Evolutionary conservation across 2,888 invertebrate species (phyloP).

Genomic region (Panzeria rudis): DNA sequence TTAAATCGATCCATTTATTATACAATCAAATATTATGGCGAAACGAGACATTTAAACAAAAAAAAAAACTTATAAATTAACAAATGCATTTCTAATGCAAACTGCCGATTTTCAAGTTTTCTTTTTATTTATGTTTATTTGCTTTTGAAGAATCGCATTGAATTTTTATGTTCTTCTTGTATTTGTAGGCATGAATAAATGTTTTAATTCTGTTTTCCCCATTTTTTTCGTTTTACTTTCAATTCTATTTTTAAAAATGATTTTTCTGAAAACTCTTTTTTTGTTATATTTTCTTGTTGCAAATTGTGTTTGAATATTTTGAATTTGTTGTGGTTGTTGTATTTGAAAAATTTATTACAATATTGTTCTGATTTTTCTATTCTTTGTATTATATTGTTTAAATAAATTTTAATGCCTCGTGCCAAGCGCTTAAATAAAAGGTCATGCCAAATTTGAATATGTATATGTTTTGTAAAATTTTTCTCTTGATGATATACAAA

Average conservation of each 20-base stretch:
- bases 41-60: constrained; percentile 32
- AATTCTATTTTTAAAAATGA: constrained; percentile 75
- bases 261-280: constrained; percentile 57
- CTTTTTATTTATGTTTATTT: not conserved
- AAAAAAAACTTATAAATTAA: constrained; percentile 76
- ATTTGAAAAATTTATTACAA: constrained; percentile 52
- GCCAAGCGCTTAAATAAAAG: not conserved
- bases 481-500: not conserved
- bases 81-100: constrained; percentile 81
- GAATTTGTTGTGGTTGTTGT: constrained; percentile 30
- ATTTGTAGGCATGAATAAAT: constrained; percentile 64
- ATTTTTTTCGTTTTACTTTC: constrained; percentile 25
- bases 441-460: not conserved
- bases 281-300: constrained; percentile 48
- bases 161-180: constrained; percentile 41
- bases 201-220: constrained; percentile 19
- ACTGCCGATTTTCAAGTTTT: constrained; percentile 79
- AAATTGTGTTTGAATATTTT: constrained; percentile 51
- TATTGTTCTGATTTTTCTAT: constrained; percentile 44
- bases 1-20: constrained; percentile 33
- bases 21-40: constrained; percentile 34
- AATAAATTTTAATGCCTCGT: constrained; percentile 9
- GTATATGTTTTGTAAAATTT: not conserved
- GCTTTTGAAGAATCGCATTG: constrained; percentile 32
- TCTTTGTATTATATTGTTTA: not conserved